These are phyloP conservation scores for Epinotia nisella DNA, from an alignment of 2,888 invertebrate species.

Conservation along the genomic window DNA sequence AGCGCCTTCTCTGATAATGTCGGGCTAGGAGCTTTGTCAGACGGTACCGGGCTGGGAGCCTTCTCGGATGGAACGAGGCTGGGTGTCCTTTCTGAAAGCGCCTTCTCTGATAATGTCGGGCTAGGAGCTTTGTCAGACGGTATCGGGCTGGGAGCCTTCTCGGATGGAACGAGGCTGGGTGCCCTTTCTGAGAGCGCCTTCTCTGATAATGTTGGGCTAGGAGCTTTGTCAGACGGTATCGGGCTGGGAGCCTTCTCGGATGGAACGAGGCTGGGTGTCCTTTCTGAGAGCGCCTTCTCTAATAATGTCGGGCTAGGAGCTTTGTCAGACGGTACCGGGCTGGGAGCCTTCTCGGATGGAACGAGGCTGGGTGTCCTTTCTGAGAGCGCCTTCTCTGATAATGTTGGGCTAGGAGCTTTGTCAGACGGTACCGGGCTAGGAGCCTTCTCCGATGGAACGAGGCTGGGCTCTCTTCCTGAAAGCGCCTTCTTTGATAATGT, in stretches of 20 bases:
- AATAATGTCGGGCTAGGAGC: slow-evolving; percentile 2
- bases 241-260: neutral
- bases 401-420: slow-evolving; percentile 26
- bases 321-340: neutral
- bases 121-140: slow-evolving; percentile 30
- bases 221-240: slow-evolving; percentile 28
- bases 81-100: slow-evolving; percentile 12
- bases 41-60: no score
- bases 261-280: neutral
- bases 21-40: no score
- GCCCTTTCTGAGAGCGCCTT: slow-evolving; percentile 40
- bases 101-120: neutral
- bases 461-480: slow-evolving; percentile 44
- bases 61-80: neutral
- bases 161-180: slow-evolving; percentile 37
- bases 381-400: slow-evolving; percentile 5
- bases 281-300: slow-evolving; percentile 7
- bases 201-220: slow-evolving; percentile 4
- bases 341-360: slow-evolving; percentile 3
- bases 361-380: slow-evolving; percentile 41
- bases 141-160: slow-evolving; percentile 36
- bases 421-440: slow-evolving; percentile 31
- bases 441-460: slow-evolving; percentile 29
- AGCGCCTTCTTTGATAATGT: slow-evolving; percentile 4
- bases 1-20: no score